These are phyloP conservation scores for Ophion ventricosus DNA, from an alignment of 2,888 invertebrate species.

Conservation along the genomic window DNA sequence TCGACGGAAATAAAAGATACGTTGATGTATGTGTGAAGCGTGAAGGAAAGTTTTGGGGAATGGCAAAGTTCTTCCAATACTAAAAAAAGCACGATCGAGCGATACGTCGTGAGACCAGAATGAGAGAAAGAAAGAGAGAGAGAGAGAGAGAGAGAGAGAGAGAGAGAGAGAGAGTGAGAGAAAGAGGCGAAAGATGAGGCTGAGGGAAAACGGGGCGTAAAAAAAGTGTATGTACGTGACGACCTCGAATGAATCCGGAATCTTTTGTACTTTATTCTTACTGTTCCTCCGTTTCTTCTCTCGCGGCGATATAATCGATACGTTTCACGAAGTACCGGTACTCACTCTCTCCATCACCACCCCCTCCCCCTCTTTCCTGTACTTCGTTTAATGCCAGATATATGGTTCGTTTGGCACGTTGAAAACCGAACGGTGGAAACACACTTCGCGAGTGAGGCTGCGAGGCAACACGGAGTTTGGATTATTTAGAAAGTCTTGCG, in stretches of 20 bases:
- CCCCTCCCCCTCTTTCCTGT: conserved; percentile 19
- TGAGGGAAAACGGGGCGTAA: not conserved
- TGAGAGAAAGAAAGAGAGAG: not conserved
- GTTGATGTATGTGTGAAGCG: not conserved
- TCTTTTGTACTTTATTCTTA: conserved; percentile 18
- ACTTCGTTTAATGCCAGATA: conserved; percentile 30
- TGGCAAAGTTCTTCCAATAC: conserved; percentile 42
- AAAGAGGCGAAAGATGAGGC: no score
- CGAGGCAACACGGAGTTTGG: conserved; percentile 50
- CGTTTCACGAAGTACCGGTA: conserved; percentile 27
- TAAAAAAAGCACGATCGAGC: conserved; percentile 51
- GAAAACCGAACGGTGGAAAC: conserved; percentile 43
- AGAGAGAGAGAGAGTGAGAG: not conserved
- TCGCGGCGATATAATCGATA: conserved; percentile 43
- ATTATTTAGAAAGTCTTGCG: conserved; percentile 66
- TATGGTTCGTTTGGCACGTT: conserved; percentile 34
- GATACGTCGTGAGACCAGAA: conserved; percentile 46
- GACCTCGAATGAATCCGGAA: conserved; percentile 35
- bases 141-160: not conserved
- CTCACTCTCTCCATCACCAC: not conserved
- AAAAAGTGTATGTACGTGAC: conserved; percentile 45
- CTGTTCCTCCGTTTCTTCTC: conserved; percentile 17
- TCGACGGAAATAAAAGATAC: conserved; percentile 7
- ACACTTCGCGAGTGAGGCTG: conserved; percentile 29
- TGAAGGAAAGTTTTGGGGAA: conserved; percentile 29